Base-by-base conservation (phyloP, 2,797 vertebrate genomes). In the Trematocara caparti region DNA sequence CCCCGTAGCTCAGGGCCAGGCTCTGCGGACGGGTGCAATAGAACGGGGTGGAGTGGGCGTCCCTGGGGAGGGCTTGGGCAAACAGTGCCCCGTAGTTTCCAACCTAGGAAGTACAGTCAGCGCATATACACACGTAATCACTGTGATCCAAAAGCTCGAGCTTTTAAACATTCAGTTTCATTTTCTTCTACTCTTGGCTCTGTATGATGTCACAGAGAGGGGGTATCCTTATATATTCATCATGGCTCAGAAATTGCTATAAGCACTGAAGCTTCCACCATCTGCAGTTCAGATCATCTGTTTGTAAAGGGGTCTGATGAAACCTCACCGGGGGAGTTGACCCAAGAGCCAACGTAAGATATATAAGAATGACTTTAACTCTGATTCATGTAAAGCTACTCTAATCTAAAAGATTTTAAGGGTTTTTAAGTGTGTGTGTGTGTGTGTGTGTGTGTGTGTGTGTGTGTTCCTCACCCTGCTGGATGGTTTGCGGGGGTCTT, bases 11-110 rank as follows among this genome's bases (percentile, higher is more conserved):
- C 84, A 99, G 12, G 0, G 97, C 97, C 55, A 99, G 96, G 76
- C 96, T 99, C 91, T 99, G 98, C 2, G 99, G 98, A 78, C 99
- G 96, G 74, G 98, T 96, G 73, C 96, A 98, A 95, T 98, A 99
- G 88, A 98, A 99, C 1, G 99, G 99, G 8, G 98, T 99, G 13
- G 99, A 99, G 89, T 99, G 98, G 80, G 97, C 97, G 59, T 99
- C 98, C 69, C 98, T 95, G 9, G 98, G 98, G 76, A 99, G 95
- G 0, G 97, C 97, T 87, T 99, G 98, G 79, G 98, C 97, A 72
- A 99, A 99, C 64, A 99, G 90, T 0, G 97, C 89, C 4, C 97
- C 96, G 43, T 97, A 99, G 91, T 92, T 97, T 50, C 97, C 97
- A 19, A 97, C 96, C 98, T 99, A 92, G 55, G 24, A 51, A 9